Base-by-base conservation (phyloP, 2,113 vertebrate genomes). In the Epinephelus moara region DNA sequence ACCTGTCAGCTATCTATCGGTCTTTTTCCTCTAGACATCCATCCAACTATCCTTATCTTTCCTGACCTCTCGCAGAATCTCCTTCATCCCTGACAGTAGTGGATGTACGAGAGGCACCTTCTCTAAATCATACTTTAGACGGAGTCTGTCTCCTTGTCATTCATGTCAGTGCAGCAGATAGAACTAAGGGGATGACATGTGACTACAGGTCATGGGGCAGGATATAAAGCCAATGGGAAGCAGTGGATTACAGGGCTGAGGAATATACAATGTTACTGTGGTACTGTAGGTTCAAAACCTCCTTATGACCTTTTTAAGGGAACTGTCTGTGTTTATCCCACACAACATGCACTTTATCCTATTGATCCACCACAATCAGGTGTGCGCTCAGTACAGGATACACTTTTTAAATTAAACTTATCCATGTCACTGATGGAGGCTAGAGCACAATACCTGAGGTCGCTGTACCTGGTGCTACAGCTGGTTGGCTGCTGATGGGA, bases 61-160 rank as follows among this genome's bases (percentile, higher is more conserved):
- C 25, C 40, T 60, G 3, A 37, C 53, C 75, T 78, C 18, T 40
- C 3, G 47, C 40, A 19, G 25, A n/a, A 45, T 47, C 57, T 52
- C 45, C 30, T 27, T 61, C 33, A 45, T 68, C 13, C 56, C 49
- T 49, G 64, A 42, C 19, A 70, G 37, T 23, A 62, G 33, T 75
- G 63, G 61, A 27, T 47, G 17, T 17, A 30, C 23, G 15, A 33
- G 8, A 49, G 25, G 15, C 27, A 49, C 4, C 57, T 40, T 30
- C 56, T 79, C n/a, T 62, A 25, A 56, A 79, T 79, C 67, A 18
- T n/a, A 42, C 56, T 70, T 27, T 21, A 50, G 13, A 69, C 9
- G 15, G 33, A 60, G 42, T 59, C 50, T 30, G 27, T 27, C 56
- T 21, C 52, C 21, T 71, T 67, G 50, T 59, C 21, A 19, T 3